A percentile compares a stretch with the other conserved stretches of the same genome.
These are phyloP conservation scores for Aphelenchoides avenae DNA, from an alignment of 1,140 invertebrate species.

Conservation along the genomic window DNA sequence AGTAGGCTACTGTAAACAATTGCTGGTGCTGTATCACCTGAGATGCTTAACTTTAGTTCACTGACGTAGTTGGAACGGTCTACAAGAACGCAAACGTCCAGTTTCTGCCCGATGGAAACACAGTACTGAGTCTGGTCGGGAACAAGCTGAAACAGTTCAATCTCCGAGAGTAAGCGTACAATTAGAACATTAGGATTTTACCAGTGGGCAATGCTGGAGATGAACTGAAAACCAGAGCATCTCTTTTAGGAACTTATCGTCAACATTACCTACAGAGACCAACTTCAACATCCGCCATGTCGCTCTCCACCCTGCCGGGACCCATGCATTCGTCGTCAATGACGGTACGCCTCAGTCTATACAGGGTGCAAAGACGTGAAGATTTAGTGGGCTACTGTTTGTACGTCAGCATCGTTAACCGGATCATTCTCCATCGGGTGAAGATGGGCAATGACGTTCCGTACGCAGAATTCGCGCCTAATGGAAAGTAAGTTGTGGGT, in stretches of 20 bases:
- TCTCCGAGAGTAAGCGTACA: slow-evolving; percentile 24
- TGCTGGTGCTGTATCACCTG: neutral
- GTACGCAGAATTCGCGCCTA: slow-evolving; percentile 21
- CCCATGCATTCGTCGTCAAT: slow-evolving; percentile 32
- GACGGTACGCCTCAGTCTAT: slow-evolving; percentile 17
- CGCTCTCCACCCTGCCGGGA: slow-evolving; percentile 30
- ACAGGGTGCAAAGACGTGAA: neutral
- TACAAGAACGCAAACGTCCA: slow-evolving; percentile 32
- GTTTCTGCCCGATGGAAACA: slow-evolving; percentile 26
- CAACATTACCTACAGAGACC: slow-evolving; percentile 18
- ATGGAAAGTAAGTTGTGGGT: slow-evolving; percentile 33
- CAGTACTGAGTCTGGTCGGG: slow-evolving; percentile 25
- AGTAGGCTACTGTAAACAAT: too few species aligned
- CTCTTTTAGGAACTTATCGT: slow-evolving; percentile 33
- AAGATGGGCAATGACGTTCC: slow-evolving; percentile 7
- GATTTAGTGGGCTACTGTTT: slow-evolving; percentile 16
- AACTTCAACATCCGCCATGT: slow-evolving; percentile 21
- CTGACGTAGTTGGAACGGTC: slow-evolving; percentile 27
- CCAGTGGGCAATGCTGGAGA: too few species aligned
- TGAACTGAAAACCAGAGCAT: too few species aligned
- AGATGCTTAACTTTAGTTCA: slow-evolving; percentile 22
- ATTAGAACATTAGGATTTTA: slow-evolving; percentile 5
- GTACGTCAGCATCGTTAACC: slow-evolving; percentile 24
- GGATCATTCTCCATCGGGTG: slow-evolving; percentile 16
- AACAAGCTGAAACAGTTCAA: slow-evolving; percentile 35